A percentile compares a stretch with the other conserved stretches of the same genome.
phyloP scores from a whole-genome alignment of 2,888 invertebrate genomes.

The Cancer borealis region DNA sequence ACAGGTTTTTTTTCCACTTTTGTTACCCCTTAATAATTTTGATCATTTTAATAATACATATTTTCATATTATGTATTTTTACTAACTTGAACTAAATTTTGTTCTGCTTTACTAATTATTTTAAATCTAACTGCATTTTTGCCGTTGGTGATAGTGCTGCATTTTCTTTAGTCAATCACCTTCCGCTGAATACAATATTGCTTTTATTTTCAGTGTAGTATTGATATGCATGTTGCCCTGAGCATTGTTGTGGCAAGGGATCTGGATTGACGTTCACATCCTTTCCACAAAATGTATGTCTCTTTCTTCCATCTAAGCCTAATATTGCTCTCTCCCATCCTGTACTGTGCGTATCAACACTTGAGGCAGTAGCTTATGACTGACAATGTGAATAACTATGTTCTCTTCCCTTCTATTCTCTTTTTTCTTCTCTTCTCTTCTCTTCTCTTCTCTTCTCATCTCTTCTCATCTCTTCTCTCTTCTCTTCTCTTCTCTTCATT shows the following conservation, averaged over 20 bases:
- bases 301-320: neutral
- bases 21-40: neutral
- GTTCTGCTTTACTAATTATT: neutral
- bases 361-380: constrained; percentile 19
- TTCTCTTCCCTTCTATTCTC: neutral
- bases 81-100: constrained; percentile 2
- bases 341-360: constrained; percentile 35
- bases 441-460: neutral
- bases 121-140: constrained; percentile 15
- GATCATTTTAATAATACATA: neutral
- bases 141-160: constrained; percentile 16
- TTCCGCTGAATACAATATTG: constrained; percentile 15
- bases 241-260: constrained; percentile 36
- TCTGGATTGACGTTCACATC: constrained; percentile 18
- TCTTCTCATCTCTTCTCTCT: neutral
- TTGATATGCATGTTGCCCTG: constrained; percentile 25
- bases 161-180: neutral
- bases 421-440: neutral
- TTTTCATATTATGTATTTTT: constrained; percentile 19
- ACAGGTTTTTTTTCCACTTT: neutral
- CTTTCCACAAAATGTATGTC: neutral
- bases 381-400: constrained; percentile 15
- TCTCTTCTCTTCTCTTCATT: neutral
- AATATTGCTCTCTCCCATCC: neutral
- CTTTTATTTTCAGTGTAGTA: constrained; percentile 36